These are phyloP conservation scores for Deroplatys truncata DNA, from an alignment of 2,888 invertebrate genomes.

Conservation along the genomic window DNA sequence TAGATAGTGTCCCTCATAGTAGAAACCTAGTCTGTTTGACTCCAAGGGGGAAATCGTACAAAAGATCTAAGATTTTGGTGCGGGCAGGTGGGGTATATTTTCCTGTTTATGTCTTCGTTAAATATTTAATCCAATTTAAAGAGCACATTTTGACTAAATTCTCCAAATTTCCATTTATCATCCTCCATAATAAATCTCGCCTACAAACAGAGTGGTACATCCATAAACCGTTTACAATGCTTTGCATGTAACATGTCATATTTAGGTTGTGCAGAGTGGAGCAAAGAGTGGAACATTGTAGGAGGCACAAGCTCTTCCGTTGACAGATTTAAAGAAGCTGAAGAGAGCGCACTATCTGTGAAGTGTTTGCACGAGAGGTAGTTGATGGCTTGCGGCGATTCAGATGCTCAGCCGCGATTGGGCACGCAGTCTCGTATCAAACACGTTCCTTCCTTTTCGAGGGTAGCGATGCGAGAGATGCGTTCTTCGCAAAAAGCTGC, in stretches of 20 bases:
- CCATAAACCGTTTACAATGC: not conserved
- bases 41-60: too few relatives aligned
- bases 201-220: too few relatives aligned
- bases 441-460: not conserved
- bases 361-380: not conserved
- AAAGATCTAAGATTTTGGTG: too few relatives aligned
- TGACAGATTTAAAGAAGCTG: not conserved
- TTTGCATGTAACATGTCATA: not conserved
- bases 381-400: not conserved
- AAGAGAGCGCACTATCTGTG: not conserved
- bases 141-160: too few relatives aligned
- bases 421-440: not conserved
- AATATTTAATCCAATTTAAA: too few relatives aligned
- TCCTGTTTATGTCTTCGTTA: too few relatives aligned
- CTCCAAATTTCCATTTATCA: too few relatives aligned
- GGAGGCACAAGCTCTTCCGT: not conserved
- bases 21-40: too few relatives aligned
- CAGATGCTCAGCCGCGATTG: not conserved
- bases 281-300: not conserved
- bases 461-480: not conserved
- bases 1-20: too few relatives aligned
- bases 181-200: too few relatives aligned
- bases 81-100: too few relatives aligned
- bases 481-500: not conserved
- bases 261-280: too few relatives aligned